phyloP scores from a whole-genome alignment of 2,113 vertebrate species.

The Riparia riparia region DNA sequence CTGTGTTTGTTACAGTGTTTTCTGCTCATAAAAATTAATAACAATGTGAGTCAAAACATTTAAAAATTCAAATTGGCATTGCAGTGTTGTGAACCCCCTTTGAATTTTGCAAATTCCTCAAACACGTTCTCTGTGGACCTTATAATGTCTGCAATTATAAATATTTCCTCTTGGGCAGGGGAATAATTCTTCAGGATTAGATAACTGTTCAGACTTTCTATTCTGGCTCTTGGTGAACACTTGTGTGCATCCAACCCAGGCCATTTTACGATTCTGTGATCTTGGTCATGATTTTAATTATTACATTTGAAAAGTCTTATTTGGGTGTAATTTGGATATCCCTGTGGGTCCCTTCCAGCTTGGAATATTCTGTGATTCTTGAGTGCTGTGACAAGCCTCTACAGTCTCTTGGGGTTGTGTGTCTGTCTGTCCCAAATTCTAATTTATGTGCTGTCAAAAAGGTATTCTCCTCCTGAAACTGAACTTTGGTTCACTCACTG shows the following conservation, averaged over 20 bases:
- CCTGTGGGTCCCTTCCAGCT: neutral
- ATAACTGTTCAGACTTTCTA: neutral
- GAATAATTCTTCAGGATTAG: neutral
- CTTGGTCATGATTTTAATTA: neutral
- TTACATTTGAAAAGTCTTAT: neutral
- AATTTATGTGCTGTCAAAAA: neutral
- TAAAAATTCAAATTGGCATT: neutral
- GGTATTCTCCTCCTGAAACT: neutral
- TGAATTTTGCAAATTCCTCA: neutral
- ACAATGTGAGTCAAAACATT: neutral
- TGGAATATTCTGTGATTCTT: neutral
- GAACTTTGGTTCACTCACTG: neutral
- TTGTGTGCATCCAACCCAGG: neutral
- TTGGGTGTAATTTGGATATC: neutral
- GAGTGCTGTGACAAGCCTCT: neutral
- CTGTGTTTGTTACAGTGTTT: neutral
- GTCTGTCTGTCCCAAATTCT: neutral
- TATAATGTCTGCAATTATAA: neutral
- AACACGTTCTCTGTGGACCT: neutral
- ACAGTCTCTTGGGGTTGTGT: neutral
- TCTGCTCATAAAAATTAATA: neutral
- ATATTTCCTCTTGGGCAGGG: neutral
- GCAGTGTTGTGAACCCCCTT: neutral
- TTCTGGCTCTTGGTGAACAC: neutral
- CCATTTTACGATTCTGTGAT: neutral